Base-by-base conservation (phyloP, 2,888 invertebrate species). In the Lithosia quadra region DNA sequence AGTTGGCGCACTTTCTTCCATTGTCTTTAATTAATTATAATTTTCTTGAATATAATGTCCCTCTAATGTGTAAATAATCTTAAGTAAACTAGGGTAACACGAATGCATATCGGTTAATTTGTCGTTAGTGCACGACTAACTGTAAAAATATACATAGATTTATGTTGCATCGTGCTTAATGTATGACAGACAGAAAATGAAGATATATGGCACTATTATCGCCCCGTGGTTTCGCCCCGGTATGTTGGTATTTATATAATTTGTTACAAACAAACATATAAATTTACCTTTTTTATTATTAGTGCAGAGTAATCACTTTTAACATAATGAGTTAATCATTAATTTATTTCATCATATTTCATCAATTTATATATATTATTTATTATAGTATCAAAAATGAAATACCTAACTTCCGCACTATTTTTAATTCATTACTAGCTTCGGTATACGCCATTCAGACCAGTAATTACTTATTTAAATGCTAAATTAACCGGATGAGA, bases 401-500 rank as follows among this genome's bases (percentile, higher is more conserved):
- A 49, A n/a, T 49, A 2, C 49, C 49, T 49, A 56, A 55, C 39
- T 57, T 58, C 18, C 39, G 9, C 9, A 21, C 9, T 10, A 9
- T 10, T n/a, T 39, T 22, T 13, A 36, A 28, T 18, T 39, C 39
- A 28, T 39, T 22, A 57, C 24, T 24, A 15, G 57, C n/a, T 28
- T 57, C 33, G 33, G 11, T 33, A 18, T 60, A 63, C 49, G 24
- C 49, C 8, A 67, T 70, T 61, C 43, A 63, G 74, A 72, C 60
- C 62, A 68, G 71, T 72, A 71, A 66, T 43, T 72, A 66, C 72
- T 68, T 68, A 76, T 82, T 75, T 78, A 73, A 73, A 80, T 80
- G 74, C 71, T 73, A 81, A 81, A 82, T 81, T 74, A 81, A 87
- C 87, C 87, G 88, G 88, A 88, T 84, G 86, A 83, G 83, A 82